These are phyloP conservation scores for Hesperia comma DNA, from an alignment of 2,888 invertebrate genomes.

Conservation along the genomic window DNA sequence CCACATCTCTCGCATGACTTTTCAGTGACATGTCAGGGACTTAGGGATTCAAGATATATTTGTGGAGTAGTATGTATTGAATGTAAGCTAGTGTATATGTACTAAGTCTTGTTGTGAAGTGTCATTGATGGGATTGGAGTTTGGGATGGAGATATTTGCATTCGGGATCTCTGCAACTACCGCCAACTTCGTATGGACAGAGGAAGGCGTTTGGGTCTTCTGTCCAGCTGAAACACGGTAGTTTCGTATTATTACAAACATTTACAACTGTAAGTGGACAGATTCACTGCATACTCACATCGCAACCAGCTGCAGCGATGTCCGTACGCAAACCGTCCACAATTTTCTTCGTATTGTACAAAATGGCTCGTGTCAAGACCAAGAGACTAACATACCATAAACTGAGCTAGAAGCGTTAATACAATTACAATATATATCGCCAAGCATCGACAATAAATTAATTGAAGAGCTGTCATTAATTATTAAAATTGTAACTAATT, in stretches of 20 bases:
- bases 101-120: conserved; percentile 45
- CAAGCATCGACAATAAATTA: conserved; percentile 4
- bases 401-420: conserved; percentile 17
- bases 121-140: conserved; percentile 58
- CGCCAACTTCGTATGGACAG: conserved; percentile 79
- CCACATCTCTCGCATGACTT: conserved; percentile 52
- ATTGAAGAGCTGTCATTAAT: background rate
- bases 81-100: conserved; percentile 39
- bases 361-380: conserved; percentile 8
- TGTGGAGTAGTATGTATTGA: conserved; percentile 37
- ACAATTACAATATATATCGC: conserved; percentile 38
- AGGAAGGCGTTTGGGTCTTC: conserved; percentile 78
- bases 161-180: conserved; percentile 78
- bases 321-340: conserved; percentile 53
- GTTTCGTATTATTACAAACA: conserved; percentile 44
- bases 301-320: conserved; percentile 60
- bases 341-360: conserved; percentile 9
- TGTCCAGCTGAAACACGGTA: conserved; percentile 72
- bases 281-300: conserved; percentile 70
- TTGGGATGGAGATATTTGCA: conserved; percentile 80
- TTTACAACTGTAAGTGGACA: conserved; percentile 51
- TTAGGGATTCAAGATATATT: conserved; percentile 46
- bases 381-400: conserved; percentile 22
- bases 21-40: conserved; percentile 42
- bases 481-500: background rate